Percentiles rank a stretch among this genome's conserved stretches.
These are phyloP conservation scores for Drosophila asahinai DNA, from an alignment of 1,140 invertebrate species.

Conservation along the genomic window DNA sequence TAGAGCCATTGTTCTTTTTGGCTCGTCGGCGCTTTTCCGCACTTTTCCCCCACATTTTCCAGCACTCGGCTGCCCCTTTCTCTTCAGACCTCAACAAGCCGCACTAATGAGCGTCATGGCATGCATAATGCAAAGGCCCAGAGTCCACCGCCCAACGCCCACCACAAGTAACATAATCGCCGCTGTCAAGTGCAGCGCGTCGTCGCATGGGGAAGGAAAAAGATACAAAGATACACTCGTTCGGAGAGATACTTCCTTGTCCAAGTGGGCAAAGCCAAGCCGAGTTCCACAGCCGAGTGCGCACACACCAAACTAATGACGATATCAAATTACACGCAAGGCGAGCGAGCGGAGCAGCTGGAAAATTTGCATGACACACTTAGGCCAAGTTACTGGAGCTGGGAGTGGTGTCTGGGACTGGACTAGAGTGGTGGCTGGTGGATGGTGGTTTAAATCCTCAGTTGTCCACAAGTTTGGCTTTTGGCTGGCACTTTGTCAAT, in stretches of 20 bases:
- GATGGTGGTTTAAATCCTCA: conserved; percentile 51
- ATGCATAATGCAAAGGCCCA: conserved; percentile 73
- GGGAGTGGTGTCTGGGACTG: conserved; percentile 20
- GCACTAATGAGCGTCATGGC: conserved; percentile 77
- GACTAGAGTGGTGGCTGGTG: background rate
- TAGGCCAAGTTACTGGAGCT: conserved; percentile 38
- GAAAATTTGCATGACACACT: conserved; percentile 79
- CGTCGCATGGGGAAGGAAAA: conserved; percentile 55
- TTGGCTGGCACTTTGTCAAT: conserved; percentile 63
- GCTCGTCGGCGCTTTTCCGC: conserved; percentile 21
- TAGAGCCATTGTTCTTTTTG: conserved; percentile 76
- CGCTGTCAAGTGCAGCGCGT: conserved; percentile 75
- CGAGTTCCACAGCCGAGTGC: conserved; percentile 71
- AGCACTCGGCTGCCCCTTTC: conserved; percentile 17
- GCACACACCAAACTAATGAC: conserved; percentile 77
- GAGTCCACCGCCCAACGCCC: conserved; percentile 11
- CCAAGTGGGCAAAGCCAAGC: conserved; percentile 50
- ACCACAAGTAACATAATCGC: conserved; percentile 75
- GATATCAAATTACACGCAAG: conserved; percentile 72
- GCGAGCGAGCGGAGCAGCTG: conserved; percentile 27
- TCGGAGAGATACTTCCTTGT: conserved; percentile 71
- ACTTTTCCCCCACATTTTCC: conserved; percentile 11
- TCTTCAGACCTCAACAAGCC: conserved; percentile 57
- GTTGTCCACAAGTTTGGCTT: conserved; percentile 64
- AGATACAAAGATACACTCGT: conserved; percentile 56